phyloP scores from a whole-genome alignment of 2,113 vertebrate species.

The Semnornis frantzii region DNA sequence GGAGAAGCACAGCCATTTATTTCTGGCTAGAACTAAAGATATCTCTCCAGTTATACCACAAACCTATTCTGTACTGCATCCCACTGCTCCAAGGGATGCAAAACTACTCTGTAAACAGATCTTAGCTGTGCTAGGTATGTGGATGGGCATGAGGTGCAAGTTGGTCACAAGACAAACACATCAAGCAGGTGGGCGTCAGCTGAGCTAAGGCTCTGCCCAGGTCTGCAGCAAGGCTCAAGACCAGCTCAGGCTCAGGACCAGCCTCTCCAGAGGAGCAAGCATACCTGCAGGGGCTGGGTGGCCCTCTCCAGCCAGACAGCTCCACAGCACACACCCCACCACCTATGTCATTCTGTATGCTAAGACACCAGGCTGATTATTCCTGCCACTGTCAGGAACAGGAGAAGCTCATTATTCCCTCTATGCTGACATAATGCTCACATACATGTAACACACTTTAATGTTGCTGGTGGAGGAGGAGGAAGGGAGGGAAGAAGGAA shows the following conservation, averaged over 20 bases:
- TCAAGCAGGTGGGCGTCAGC: neutral
- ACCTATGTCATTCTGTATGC: accelerated
- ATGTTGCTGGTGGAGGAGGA: neutral
- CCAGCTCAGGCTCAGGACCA: neutral
- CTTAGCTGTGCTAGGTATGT: neutral
- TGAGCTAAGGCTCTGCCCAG: neutral
- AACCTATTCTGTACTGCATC: neutral
- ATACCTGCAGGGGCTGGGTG: neutral
- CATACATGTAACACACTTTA: accelerated
- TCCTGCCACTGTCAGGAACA: neutral
- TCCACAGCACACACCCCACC: neutral
- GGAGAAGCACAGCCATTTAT: neutral
- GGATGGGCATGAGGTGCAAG: neutral
- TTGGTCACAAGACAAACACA: neutral
- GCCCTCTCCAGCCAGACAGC: neutral
- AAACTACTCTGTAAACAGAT: neutral
- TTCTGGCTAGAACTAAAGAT: neutral
- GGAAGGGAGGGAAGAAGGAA: neutral
- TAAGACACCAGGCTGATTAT: neutral
- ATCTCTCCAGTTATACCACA: neutral
- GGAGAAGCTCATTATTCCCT: neutral
- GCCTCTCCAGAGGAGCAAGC: neutral
- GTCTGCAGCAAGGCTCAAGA: neutral
- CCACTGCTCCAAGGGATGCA: neutral
- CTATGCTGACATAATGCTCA: accelerated